Percentiles rank a stretch among this genome's conserved stretches.
These are phyloP conservation scores for Ophion obscuratus DNA, from an alignment of 2,888 invertebrate genomes.

Conservation along the genomic window DNA sequence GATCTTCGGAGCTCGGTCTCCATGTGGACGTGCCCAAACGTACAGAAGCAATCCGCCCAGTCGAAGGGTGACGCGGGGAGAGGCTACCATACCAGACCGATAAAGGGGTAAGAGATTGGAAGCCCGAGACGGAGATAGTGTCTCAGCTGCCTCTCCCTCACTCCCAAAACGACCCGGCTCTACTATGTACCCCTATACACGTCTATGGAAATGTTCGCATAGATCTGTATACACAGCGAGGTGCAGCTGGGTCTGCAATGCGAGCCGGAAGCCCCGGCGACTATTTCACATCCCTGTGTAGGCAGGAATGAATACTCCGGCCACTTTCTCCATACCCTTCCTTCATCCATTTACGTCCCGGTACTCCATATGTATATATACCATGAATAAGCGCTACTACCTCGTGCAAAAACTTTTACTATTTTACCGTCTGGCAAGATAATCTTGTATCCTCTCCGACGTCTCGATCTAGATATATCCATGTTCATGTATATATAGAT, in stretches of 20 bases:
- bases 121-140: conserved; percentile 36
- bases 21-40: conserved; percentile 54
- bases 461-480: conserved; percentile 6
- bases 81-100: conserved; percentile 23
- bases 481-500: not conserved
- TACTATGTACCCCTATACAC: conserved; percentile 7
- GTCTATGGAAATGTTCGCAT: not conserved
- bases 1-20: conserved; percentile 35
- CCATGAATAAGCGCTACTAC: conserved; percentile 48
- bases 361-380: conserved; percentile 45
- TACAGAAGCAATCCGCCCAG: not conserved
- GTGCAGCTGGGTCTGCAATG: conserved; percentile 68
- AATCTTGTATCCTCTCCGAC: conserved; percentile 71
- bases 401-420: conserved; percentile 76
- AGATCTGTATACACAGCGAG: conserved; percentile 9
- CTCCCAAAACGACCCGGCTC: conserved; percentile 37
- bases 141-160: conserved; percentile 45
- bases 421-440: conserved; percentile 79
- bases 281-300: conserved; percentile 66
- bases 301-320: conserved; percentile 40
- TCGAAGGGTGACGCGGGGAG: conserved; percentile 12
- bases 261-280: conserved; percentile 51
- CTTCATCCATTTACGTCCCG: conserved; percentile 62
- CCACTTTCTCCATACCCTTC: conserved; percentile 67
- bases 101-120: conserved; percentile 63